Percentiles rank a stretch among this genome's conserved stretches.
Evolutionary conservation across 2,888 invertebrate genomes (phyloP).

Genomic region (Onchidella celtica): DNA sequence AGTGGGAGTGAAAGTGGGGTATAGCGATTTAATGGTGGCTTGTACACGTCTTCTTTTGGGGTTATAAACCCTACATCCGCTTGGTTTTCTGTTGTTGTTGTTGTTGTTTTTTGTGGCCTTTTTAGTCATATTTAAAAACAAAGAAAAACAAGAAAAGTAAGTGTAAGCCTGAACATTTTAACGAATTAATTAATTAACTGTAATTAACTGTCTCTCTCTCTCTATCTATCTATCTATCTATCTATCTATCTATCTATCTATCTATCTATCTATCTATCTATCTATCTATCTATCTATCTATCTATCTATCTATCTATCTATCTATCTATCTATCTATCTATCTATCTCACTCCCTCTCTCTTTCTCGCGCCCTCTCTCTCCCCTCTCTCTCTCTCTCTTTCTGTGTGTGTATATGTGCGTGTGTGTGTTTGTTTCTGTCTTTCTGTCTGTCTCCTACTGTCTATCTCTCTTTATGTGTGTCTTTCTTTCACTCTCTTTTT

Average conservation of each 20-base stretch:
- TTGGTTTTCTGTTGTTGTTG: too few relatives aligned
- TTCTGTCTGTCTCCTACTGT: not conserved
- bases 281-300: conserved; percentile 1
- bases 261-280: not conserved
- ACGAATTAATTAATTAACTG: not conserved
- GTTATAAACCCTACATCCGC: too few relatives aligned
- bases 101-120: too few relatives aligned
- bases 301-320: not conserved
- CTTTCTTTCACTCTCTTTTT: not conserved
- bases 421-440: not conserved
- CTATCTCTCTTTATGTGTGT: conserved; percentile 8
- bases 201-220: not conserved
- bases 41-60: too few relatives aligned
- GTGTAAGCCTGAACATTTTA: too few relatives aligned
- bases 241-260: conserved; percentile 11
- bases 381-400: not conserved
- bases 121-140: too few relatives aligned
- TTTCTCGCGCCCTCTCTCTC: not conserved
- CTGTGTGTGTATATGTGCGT: conserved; percentile 12
- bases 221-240: conserved; percentile 36
- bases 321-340: conserved; percentile 12
- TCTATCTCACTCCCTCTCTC: not conserved
- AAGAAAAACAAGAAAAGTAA: too few relatives aligned
- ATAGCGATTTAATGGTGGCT: too few relatives aligned
- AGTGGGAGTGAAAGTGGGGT: too few relatives aligned